Conservation (phyloP, 1,140 invertebrate genomes). For the Euglossa dilemma region DNA sequence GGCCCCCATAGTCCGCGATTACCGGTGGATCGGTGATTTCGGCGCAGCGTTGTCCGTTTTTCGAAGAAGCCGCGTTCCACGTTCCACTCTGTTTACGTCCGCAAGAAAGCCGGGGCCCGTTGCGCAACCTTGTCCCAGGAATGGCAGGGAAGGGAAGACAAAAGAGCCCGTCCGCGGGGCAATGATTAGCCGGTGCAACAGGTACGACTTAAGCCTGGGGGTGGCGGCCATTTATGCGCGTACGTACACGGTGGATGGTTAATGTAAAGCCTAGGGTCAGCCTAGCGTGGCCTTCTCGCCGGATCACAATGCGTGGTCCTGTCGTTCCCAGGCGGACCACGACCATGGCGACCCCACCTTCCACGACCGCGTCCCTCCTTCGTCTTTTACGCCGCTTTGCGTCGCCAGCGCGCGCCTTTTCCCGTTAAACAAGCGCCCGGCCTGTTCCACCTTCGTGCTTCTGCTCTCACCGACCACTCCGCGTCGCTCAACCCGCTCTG, state of each 20-base stretch:
- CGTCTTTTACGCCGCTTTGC: conserved; percentile 29
- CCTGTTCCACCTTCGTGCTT: conserved; percentile 18
- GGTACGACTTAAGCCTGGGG: conserved; percentile 64
- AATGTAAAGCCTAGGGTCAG: conserved; percentile 80
- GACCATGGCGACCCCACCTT: conserved; percentile 80
- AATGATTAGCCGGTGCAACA: conserved; percentile 73
- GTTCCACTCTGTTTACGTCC: conserved; percentile 69
- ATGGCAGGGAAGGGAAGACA: conserved; percentile 23
- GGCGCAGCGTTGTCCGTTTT: neutral
- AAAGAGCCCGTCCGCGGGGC: conserved; percentile 42
- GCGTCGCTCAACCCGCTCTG: neutral
- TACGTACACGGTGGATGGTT: conserved; percentile 73
- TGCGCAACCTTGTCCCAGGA: conserved; percentile 50
- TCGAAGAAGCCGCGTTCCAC: conserved; percentile 43
- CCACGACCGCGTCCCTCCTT: conserved; percentile 35
- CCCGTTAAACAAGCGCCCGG: conserved; percentile 55
- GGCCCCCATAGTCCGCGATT: no score
- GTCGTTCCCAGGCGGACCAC: conserved; percentile 82
- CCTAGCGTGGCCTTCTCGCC: conserved; percentile 80
- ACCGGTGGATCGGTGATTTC: neutral
- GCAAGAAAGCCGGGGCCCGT: conserved; percentile 45
- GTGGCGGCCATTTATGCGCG: conserved; percentile 66
- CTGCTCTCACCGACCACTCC: neutral
- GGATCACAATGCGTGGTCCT: conserved; percentile 77
- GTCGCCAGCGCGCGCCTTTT: conserved; percentile 54